Percentiles rank a stretch among this genome's conserved stretches.
Evolutionary conservation across 2,113 vertebrate species (phyloP).

Genomic region (Corydoras maculifer): DNA sequence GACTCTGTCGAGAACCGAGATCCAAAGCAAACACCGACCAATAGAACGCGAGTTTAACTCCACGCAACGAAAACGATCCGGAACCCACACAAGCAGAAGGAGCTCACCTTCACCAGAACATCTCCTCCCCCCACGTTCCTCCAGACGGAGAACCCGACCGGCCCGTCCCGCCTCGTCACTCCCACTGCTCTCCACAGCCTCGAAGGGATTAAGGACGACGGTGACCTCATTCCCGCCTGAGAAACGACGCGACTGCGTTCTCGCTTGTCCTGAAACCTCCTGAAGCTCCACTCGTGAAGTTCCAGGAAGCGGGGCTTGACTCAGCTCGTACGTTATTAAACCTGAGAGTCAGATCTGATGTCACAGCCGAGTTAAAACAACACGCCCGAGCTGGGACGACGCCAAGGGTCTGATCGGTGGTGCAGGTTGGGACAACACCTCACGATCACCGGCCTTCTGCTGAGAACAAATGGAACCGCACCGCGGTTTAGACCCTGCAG

Average conservation of each 20-base stretch:
- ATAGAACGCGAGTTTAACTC: constrained; percentile 55
- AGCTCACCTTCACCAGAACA: constrained; percentile 51
- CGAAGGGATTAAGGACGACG: constrained; percentile 10
- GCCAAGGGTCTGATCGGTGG: constrained; percentile 53
- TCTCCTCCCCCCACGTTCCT: constrained; percentile 8
- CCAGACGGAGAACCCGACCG: constrained; percentile 24
- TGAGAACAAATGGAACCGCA: constrained; percentile 40
- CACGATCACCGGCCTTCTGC: constrained; percentile 53
- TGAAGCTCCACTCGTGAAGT: constrained; percentile 29
- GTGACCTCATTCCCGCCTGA: constrained; percentile 28
- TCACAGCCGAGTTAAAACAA: constrained; percentile 60
- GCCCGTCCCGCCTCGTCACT: constrained; percentile 23
- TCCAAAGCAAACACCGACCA: constrained; percentile 59
- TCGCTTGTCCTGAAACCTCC: constrained; percentile 26
- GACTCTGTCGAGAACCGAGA: constrained; percentile 48
- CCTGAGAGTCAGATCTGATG: constrained; percentile 64
- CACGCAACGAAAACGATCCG: constrained; percentile 51
- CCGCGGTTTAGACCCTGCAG: constrained; percentile 42
- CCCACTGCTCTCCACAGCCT: constrained; percentile 18
- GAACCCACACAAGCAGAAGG: constrained; percentile 58
- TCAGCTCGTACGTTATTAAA: constrained; percentile 48
- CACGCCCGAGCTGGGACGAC: constrained; percentile 51
- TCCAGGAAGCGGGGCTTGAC: constrained; percentile 44
- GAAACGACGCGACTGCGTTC: constrained; percentile 17
- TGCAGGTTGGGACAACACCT: constrained; percentile 69